Evolutionary conservation across 2,888 invertebrate genomes (phyloP).

Genomic region (Caenorhabditis parvicauda): DNA sequence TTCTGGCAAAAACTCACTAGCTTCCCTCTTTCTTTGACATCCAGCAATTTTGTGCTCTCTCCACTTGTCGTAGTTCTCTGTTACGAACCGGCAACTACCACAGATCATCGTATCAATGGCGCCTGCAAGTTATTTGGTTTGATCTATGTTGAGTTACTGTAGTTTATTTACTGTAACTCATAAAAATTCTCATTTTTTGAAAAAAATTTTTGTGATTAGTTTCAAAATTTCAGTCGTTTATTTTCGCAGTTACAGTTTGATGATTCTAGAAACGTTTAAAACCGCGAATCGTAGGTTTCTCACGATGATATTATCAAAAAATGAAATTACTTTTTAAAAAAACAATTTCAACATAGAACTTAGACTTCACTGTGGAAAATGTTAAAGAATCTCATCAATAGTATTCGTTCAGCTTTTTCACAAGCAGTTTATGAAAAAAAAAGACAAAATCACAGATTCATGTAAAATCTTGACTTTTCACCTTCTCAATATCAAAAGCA

Average conservation of each 20-base stretch:
- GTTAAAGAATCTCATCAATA: not conserved
- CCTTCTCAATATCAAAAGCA: no score
- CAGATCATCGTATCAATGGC: slow-evolving; percentile 75
- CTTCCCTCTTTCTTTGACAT: slow-evolving; percentile 27
- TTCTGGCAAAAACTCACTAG: slow-evolving; percentile 22
- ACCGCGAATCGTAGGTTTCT: slow-evolving; percentile 30
- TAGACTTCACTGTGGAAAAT: not conserved
- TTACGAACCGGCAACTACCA: slow-evolving; percentile 76
- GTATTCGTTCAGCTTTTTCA: not conserved
- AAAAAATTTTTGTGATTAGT: not conserved
- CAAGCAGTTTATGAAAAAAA: not conserved
- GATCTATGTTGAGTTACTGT: not conserved
- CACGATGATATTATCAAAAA: slow-evolving; percentile 3
- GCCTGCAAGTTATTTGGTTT: no score
- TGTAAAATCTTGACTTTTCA: not conserved
- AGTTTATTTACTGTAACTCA: no score
- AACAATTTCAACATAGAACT: not conserved
- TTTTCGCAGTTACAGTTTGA: slow-evolving; percentile 25
- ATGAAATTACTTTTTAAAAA: not conserved
- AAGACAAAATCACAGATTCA: not conserved
- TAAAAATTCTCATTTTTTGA: slow-evolving; percentile 31
- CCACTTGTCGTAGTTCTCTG: slow-evolving; percentile 73
- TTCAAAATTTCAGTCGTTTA: slow-evolving; percentile 11
- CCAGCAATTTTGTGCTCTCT: slow-evolving; percentile 71
- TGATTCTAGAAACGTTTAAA: slow-evolving; percentile 25